Conservation (phyloP, 2,888 invertebrate species). For the Lysandra coridon region DNA sequence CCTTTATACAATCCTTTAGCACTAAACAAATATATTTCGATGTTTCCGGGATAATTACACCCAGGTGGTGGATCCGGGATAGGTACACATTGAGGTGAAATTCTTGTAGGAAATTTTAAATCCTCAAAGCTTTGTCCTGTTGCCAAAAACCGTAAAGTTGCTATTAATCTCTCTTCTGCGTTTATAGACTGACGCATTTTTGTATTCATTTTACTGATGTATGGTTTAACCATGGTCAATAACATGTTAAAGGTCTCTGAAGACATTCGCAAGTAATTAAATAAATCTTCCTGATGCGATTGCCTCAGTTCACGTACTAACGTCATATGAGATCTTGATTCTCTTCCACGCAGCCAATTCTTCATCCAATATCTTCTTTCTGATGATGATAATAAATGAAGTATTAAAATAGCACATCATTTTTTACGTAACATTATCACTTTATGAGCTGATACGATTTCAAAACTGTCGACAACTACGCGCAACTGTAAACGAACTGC, state of each 20-base stretch:
- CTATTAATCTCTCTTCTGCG: conserved; percentile 16
- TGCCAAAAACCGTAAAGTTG: conserved; percentile 20
- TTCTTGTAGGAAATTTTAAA: conserved; percentile 26
- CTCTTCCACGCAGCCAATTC: conserved; percentile 6
- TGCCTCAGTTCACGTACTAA: conserved; percentile 24
- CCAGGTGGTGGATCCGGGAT: too few species aligned
- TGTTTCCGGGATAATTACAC: conserved; percentile 21
- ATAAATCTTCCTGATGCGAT: conserved; percentile 22
- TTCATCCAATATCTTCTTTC: conserved; percentile 26
- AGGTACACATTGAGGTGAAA: conserved; percentile 27
- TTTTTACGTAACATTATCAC: background rate
- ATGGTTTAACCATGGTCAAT: conserved; percentile 21
- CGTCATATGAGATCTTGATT: conserved; percentile 23
- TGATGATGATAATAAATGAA: conserved; percentile 21
- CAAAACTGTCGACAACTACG: background rate
- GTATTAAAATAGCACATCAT: background rate
- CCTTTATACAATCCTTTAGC: conserved; percentile 22
- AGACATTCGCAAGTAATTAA: conserved; percentile 20
- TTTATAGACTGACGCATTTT: conserved; percentile 25
- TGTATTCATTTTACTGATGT: conserved; percentile 24
- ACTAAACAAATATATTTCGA: conserved; percentile 25
- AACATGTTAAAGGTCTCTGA: conserved; percentile 22
- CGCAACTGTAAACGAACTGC: background rate
- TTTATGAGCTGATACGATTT: too few species aligned
- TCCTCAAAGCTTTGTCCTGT: conserved; percentile 8